Evolutionary conservation across 2,797 vertebrate species (phyloP).

Genomic region (Danio kyathit): DNA sequence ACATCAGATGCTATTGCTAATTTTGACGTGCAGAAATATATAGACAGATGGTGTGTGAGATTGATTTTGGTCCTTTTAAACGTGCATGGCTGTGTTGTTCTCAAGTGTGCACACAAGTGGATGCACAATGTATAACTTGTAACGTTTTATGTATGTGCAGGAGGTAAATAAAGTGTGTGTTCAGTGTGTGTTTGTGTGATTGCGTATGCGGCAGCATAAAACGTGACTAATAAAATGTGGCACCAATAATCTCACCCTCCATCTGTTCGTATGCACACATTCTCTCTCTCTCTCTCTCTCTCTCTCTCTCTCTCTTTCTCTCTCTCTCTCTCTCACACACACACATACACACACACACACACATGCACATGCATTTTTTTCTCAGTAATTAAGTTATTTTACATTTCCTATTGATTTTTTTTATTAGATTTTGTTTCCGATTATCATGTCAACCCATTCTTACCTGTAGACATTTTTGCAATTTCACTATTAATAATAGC

Average conservation of each 20-base stretch:
- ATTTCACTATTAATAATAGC: background rate
- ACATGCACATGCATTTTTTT: too few species aligned
- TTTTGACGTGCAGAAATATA: slow-evolving; percentile 11
- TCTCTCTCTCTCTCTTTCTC: background rate
- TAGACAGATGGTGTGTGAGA: slow-evolving; percentile 7
- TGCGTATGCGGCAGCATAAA: slow-evolving; percentile 13
- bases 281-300: slow-evolving; percentile 45
- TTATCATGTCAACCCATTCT: background rate
- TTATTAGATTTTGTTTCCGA: background rate
- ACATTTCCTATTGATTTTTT: background rate
- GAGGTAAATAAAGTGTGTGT: slow-evolving; percentile 29
- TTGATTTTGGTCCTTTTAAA: slow-evolving; percentile 8
- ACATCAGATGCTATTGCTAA: background rate
- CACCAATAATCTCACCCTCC: slow-evolving; percentile 63
- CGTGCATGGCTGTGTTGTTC: background rate
- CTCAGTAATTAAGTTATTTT: background rate
- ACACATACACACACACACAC: too few species aligned
- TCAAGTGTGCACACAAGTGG: background rate
- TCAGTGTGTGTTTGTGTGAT: slow-evolving; percentile 31
- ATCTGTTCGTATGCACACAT: slow-evolving; percentile 68
- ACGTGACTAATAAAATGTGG: slow-evolving; percentile 62
- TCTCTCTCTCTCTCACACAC: background rate
- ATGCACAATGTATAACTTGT: background rate
- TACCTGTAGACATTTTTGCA: background rate
- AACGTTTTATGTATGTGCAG: slow-evolving; percentile 35